These are phyloP conservation scores for Ligdia adustata DNA, from an alignment of 2,888 invertebrate species.

Conservation along the genomic window DNA sequence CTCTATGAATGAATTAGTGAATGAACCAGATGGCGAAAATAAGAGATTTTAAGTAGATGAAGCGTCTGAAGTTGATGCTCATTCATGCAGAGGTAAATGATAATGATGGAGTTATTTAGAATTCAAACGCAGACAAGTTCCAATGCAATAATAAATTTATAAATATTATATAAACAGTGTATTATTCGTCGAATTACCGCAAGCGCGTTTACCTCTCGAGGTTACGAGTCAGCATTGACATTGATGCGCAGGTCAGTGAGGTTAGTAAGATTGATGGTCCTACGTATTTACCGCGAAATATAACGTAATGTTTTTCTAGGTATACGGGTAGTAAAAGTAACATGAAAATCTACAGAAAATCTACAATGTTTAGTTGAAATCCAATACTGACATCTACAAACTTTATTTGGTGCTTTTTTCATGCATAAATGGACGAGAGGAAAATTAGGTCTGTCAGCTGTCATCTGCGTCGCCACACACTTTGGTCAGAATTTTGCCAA, in stretches of 20 bases:
- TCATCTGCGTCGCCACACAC: slow-evolving; percentile 36
- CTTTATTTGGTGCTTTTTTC: slow-evolving; percentile 4
- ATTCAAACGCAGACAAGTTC: slow-evolving; percentile 63
- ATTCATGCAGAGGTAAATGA: too few relatives aligned
- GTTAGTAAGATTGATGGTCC: slow-evolving; percentile 47
- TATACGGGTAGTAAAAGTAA: too few relatives aligned
- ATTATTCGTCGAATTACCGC: slow-evolving; percentile 61
- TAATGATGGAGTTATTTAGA: too few relatives aligned
- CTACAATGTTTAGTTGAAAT: background rate
- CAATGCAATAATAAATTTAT: slow-evolving; percentile 39
- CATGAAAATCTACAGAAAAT: too few relatives aligned
- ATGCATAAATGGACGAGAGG: slow-evolving; percentile 26
- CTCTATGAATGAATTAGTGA: too few relatives aligned
- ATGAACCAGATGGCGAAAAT: too few relatives aligned
- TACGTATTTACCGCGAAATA: slow-evolving; percentile 35
- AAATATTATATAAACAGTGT: slow-evolving; percentile 44
- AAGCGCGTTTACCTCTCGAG: slow-evolving; percentile 53
- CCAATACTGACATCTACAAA: background rate
- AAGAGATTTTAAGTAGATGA: too few relatives aligned
- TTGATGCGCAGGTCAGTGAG: slow-evolving; percentile 43
- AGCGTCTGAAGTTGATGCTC: slow-evolving; percentile 60
- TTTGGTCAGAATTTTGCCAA: slow-evolving; percentile 55
- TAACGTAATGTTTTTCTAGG: slow-evolving; percentile 9
- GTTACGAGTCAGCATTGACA: slow-evolving; percentile 49
- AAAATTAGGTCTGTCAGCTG: slow-evolving; percentile 40